Evolutionary conservation across 2,113 vertebrate genomes (phyloP).

Genomic region (Acanthisitta chloris): DNA sequence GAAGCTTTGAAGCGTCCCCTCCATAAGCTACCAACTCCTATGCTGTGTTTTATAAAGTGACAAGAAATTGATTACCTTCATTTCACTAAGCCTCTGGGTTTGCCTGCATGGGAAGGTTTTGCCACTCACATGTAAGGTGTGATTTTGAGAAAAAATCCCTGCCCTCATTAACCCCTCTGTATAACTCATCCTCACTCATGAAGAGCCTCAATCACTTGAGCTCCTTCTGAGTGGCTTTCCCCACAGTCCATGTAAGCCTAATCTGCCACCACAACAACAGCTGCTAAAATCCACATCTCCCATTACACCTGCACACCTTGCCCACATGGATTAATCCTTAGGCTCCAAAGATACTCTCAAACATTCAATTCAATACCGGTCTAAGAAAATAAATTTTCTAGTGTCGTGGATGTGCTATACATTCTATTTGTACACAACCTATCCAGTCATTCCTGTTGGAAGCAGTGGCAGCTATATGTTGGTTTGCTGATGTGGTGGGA

Average conservation of each 20-base stretch:
- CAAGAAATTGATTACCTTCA: background rate
- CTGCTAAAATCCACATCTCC: background rate
- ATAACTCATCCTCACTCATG: background rate
- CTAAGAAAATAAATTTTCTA: background rate
- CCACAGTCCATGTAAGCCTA: background rate
- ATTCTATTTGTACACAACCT: background rate
- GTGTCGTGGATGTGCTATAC: fast-evolving
- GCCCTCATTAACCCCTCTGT: background rate
- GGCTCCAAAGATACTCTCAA: background rate
- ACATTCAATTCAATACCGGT: background rate
- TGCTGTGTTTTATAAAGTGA: background rate
- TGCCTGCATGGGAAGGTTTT: background rate
- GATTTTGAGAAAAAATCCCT: background rate
- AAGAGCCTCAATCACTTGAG: background rate
- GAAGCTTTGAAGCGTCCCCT: background rate
- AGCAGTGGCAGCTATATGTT: background rate
- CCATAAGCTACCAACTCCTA: background rate
- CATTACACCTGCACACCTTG: background rate
- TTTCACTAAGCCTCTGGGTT: background rate
- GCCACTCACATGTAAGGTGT: background rate
- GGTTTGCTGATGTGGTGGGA: slow-evolving; percentile 48
- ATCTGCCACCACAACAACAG: fast-evolving
- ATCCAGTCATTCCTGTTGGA: background rate
- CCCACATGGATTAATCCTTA: background rate
- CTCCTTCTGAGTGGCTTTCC: background rate